These are phyloP conservation scores for Myotis pilosus DNA, from an alignment of 2,797 vertebrate species.

Conservation along the genomic window DNA sequence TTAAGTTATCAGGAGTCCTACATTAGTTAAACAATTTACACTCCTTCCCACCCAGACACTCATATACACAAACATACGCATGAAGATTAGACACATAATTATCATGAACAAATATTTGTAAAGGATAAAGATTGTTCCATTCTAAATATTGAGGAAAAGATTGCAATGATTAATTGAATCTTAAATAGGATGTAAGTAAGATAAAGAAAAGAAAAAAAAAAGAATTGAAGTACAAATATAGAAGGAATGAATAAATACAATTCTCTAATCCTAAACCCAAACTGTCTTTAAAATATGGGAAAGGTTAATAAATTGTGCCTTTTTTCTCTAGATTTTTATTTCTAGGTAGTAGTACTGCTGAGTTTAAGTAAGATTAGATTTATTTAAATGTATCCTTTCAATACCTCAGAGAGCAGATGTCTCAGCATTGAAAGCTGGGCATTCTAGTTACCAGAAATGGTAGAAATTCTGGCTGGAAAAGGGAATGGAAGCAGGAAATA, in stretches of 20 bases:
- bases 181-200: background rate
- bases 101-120: conserved; percentile 36
- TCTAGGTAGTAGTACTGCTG: background rate
- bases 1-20: background rate
- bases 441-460: background rate
- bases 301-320: background rate
- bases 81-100: background rate
- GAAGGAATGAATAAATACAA: background rate
- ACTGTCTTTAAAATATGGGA: background rate
- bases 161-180: background rate
- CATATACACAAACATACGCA: background rate
- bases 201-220: background rate
- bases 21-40: background rate
- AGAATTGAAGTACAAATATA: background rate
- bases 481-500: background rate
- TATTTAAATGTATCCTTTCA: background rate
- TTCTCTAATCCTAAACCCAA: background rate
- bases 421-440: background rate
- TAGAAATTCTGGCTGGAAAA: background rate
- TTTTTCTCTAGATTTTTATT: background rate
- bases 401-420: background rate
- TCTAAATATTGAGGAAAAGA: conserved; percentile 1
- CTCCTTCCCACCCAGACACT: background rate
- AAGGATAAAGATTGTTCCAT: background rate
- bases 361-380: background rate